Base-by-base conservation (phyloP, 2,888 invertebrate genomes). In the Limnephilus auricula region DNA sequence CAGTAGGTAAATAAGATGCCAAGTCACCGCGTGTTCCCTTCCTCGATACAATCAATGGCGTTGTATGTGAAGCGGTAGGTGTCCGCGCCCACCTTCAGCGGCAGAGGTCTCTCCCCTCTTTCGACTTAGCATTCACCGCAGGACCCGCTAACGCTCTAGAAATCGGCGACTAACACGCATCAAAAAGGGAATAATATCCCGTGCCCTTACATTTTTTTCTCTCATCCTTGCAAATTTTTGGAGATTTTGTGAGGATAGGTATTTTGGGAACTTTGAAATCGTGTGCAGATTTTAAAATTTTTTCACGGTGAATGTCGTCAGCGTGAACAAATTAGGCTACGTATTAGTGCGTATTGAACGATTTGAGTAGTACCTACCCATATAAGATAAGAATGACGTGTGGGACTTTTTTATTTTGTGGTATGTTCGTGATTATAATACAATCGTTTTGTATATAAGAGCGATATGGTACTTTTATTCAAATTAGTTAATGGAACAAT, bases 121-220 rank as follows among this genome's bases (percentile, higher is more conserved):
- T 31, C 32, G 31, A 82, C 31, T 90, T 90, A 84, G 90, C 78
- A 90, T 90, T 83, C 90, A 34, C 84, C 45, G 83, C 90, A 78
- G 40, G 65, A 30, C 31, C n/a, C 34, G 82, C 83, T 84, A 84
- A 90, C 90, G 84, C 90, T 65, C 83, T 84, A 50, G 90, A 84
- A 84, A 83, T 90, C 84, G 90, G 65, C 65, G 90, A 90, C 90
- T 90, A 83, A 84, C 90, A 90, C 90, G 90, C 90, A 90, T 90
- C 84, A 84, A 83, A 90, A 90, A 78, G 65, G 37, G 90, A 90
- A 90, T 90, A 84, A 90, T 90, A 90, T 84, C 89, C 6, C 25
- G 9, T 65, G 65, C 65, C 65, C 65, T 82, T 45, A 89, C 25
- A 89, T 82, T 65, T 65, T n/a, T 89, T 34, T 84, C 90, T 84